phyloP scores from a whole-genome alignment of 1,140 invertebrate species.

The Drosophila pseudoananassae region DNA sequence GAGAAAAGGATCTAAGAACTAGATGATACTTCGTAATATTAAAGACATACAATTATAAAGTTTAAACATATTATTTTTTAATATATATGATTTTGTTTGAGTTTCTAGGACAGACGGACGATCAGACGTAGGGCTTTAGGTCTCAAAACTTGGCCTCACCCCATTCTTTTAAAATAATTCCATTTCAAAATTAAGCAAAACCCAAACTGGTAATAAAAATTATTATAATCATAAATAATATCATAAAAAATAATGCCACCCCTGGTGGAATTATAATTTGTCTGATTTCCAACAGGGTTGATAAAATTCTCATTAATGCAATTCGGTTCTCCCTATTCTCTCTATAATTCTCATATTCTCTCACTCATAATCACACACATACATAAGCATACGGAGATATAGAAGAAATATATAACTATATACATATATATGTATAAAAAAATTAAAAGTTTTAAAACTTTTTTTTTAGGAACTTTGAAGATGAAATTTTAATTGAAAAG shows the following conservation, averaged over 20 bases:
- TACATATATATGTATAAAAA: not conserved
- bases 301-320: conserved; percentile 56
- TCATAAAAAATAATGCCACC: conserved; percentile 32
- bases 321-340: conserved; percentile 9
- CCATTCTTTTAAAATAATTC: no score
- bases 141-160: no score
- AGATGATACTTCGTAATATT: no score
- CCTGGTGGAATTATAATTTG: conserved; percentile 14
- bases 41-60: no score
- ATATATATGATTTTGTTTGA: no score
- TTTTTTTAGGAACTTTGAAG: not conserved
- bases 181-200: not conserved
- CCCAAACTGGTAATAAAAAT: not conserved
- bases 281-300: conserved; percentile 43
- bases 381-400: conserved; percentile 1
- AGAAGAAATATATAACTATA: not conserved
- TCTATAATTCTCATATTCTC: not conserved
- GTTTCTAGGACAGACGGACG: no score
- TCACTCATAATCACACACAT: not conserved
- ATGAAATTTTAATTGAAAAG: not conserved
- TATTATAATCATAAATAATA: conserved; percentile 57
- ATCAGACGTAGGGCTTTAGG: no score
- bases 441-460: not conserved
- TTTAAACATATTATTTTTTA: no score
- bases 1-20: not conserved